A percentile compares a stretch with the other conserved stretches of the same genome.
phyloP scores from a whole-genome alignment of 2,797 vertebrate genomes.

The Eospalax fontanierii region DNA sequence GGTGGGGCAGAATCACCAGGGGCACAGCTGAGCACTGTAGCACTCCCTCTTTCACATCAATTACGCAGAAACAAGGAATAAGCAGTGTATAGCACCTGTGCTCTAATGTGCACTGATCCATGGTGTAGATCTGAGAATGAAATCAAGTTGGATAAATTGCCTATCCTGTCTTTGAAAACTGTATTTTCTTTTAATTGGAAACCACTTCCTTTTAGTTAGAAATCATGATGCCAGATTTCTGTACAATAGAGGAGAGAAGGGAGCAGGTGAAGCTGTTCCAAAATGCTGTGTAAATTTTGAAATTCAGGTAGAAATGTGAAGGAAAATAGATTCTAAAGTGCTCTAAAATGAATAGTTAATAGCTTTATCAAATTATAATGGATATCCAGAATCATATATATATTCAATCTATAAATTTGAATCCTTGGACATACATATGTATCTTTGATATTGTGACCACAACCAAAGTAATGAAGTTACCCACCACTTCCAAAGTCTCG shows the following conservation, averaged over 20 bases:
- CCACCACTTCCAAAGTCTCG: not conserved
- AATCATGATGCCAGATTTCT: not conserved
- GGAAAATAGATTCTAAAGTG: not conserved
- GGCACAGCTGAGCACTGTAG: not conserved
- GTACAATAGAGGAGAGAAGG: not conserved
- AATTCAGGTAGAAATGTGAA: slow-evolving; percentile 12
- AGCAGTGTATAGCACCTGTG: not conserved
- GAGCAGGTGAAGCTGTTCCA: not conserved
- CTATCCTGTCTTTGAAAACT: not conserved
- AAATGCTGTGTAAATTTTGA: not conserved
- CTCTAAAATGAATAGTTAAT: not conserved
- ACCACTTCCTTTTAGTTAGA: not conserved
- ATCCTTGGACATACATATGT: not conserved
- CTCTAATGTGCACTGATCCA: not conserved
- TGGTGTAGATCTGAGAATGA: not conserved
- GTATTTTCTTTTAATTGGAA: not conserved
- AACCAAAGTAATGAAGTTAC: not conserved
- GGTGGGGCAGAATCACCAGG: not conserved
- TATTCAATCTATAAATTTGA: not conserved
- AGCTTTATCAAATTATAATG: not conserved
- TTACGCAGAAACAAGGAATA: not conserved
- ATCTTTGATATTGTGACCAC: not conserved
- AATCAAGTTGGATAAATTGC: not conserved
- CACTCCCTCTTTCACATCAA: not conserved
- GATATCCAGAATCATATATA: not conserved